A percentile compares a stretch with the other conserved stretches of the same genome.
phyloP scores from a whole-genome alignment of 2,113 vertebrate species.

The Pelecanus crispus region DNA sequence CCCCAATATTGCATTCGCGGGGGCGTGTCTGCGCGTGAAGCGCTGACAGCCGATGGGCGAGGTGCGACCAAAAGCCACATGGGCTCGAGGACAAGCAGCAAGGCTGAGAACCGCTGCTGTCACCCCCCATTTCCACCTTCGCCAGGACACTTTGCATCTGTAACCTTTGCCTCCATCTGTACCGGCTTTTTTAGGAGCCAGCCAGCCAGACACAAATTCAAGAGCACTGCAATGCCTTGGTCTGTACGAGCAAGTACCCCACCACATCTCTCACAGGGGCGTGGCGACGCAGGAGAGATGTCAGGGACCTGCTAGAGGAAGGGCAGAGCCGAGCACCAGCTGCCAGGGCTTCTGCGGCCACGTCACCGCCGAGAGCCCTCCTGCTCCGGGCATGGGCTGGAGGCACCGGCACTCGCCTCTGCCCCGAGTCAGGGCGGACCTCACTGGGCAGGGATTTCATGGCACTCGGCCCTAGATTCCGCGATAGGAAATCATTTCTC shows the following conservation, averaged over 20 bases:
- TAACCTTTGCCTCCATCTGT: not conserved
- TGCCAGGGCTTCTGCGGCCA: not conserved
- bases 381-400: rapidly evolving
- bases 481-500: not conserved
- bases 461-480: not conserved
- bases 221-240: not conserved
- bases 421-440: not conserved
- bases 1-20: rapidly evolving
- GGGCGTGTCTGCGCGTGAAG: rapidly evolving
- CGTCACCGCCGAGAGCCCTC: not conserved
- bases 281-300: not conserved
- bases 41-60: not conserved
- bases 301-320: no score
- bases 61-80: not conserved
- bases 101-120: not conserved
- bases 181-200: not conserved
- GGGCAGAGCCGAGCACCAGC: not conserved
- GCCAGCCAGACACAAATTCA: not conserved
- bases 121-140: not conserved
- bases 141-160: not conserved
- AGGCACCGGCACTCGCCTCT: no score
- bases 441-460: not conserved
- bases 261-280: rapidly evolving
- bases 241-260: not conserved
- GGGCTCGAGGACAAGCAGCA: rapidly evolving